phyloP scores from a whole-genome alignment of 1,140 invertebrate species.

The Sipha flava region DNA sequence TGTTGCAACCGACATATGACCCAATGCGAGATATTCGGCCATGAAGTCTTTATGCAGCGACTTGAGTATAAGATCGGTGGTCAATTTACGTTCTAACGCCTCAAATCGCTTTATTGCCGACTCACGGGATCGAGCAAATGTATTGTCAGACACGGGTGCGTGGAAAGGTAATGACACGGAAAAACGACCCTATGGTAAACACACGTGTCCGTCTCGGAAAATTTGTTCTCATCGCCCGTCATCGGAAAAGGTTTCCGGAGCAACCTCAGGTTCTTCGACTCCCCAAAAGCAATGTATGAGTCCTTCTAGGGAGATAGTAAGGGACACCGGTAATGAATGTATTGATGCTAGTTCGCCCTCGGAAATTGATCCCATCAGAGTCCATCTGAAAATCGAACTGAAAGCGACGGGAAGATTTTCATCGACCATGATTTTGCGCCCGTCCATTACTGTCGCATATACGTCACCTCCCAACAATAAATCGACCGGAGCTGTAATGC shows the following conservation, averaged over 20 bases:
- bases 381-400: too few species aligned
- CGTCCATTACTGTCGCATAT: too few species aligned
- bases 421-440: too few species aligned
- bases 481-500: too few species aligned
- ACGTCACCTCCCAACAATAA: too few species aligned
- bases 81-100: background rate
- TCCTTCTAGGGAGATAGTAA: background rate
- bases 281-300: background rate
- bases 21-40: background rate
- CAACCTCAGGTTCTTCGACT: background rate
- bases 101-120: background rate
- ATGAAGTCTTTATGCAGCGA: too few species aligned
- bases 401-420: too few species aligned
- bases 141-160: background rate
- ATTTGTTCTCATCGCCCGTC: background rate
- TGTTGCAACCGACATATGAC: background rate
- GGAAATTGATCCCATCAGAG: too few species aligned
- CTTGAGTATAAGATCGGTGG: background rate
- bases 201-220: too few species aligned
- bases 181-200: too few species aligned
- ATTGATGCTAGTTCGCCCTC: too few species aligned
- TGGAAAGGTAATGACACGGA: too few species aligned
- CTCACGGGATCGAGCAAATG: background rate
- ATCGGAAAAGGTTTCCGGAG: background rate
- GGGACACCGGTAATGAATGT: background rate